Base-by-base conservation (phyloP, 2,113 vertebrate species). In the Pogonocichla stellata region DNA sequence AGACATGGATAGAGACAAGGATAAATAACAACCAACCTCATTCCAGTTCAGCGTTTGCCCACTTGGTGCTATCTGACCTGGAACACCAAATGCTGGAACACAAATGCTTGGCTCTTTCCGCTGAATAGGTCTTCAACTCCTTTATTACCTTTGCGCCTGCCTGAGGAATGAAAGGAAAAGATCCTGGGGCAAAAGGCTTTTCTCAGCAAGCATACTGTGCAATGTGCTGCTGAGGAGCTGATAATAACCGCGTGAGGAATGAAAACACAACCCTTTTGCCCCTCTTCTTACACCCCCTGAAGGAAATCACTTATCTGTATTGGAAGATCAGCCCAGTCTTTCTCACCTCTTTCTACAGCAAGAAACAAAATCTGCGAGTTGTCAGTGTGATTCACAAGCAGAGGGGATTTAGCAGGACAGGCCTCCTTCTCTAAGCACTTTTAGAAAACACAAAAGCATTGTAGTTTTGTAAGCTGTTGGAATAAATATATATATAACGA, bases 151-250 rank as follows among this genome's bases (percentile, higher is more conserved):
- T 33, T 12, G 47, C 17, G 0, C 29, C 3, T 18, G 19, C 31
- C 58, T 15, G 54, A 65, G 54, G 13, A 34, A 31, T 2, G 47
- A 58, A 66, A 74, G 29, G 65, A 47, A 45, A 25, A 5, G 4
- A 23, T 17, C 1, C 7, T 6, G 34, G 23, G 16, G 50, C 33
- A 24, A 34, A 81, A 71, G n/a, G 54, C 72, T 51, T 54, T 51
- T 64, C 47, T 57, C 5, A 2, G 18, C 34, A 3, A 54, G 42
- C 6, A 0, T 2, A 0, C 23, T 5, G 2, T 11, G 6, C 47
- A 15, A 47, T 43, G 15, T 6, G 64, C 77, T 45, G 80, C 45
- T n/a, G 7, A 77, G 38, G 33, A 84, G 18, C 50, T 74, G 62
- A 7, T 42, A 60, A 47, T 24, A 51, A 53, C 22, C 2, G 0